These are phyloP conservation scores for Lophotriccus pileatus DNA, from an alignment of 2,797 vertebrate species.

Conservation along the genomic window DNA sequence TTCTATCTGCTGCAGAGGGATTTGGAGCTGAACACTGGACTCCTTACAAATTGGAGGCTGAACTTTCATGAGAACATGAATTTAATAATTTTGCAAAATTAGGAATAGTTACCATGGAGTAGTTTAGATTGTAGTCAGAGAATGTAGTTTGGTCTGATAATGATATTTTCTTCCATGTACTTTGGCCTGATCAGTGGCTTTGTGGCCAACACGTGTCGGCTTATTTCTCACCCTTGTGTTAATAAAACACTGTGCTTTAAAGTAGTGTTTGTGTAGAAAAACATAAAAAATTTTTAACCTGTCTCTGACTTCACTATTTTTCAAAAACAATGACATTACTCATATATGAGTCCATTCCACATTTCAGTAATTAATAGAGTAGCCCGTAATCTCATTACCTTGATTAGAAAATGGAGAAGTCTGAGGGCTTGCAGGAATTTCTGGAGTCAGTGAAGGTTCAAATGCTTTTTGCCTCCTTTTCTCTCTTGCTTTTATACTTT, in stretches of 20 bases:
- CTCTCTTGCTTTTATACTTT: background rate
- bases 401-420: background rate
- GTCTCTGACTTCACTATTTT: background rate
- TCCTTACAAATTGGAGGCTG: background rate
- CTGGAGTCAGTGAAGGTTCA: background rate
- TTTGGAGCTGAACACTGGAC: background rate
- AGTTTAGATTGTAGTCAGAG: background rate
- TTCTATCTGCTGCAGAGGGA: background rate
- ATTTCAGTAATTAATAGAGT: background rate
- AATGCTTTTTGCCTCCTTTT: background rate
- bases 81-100: conserved; percentile 26
- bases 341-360: background rate
- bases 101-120: background rate
- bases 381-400: background rate
- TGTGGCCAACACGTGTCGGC: background rate
- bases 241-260: background rate
- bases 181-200: background rate
- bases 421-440: background rate
- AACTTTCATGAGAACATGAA: background rate
- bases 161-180: background rate
- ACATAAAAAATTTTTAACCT: background rate
- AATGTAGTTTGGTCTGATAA: background rate
- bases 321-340: background rate
- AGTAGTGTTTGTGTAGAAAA: background rate
- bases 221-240: background rate